Evolutionary conservation across 2,797 vertebrate genomes (phyloP).

Genomic region (Zalophus californianus): DNA sequence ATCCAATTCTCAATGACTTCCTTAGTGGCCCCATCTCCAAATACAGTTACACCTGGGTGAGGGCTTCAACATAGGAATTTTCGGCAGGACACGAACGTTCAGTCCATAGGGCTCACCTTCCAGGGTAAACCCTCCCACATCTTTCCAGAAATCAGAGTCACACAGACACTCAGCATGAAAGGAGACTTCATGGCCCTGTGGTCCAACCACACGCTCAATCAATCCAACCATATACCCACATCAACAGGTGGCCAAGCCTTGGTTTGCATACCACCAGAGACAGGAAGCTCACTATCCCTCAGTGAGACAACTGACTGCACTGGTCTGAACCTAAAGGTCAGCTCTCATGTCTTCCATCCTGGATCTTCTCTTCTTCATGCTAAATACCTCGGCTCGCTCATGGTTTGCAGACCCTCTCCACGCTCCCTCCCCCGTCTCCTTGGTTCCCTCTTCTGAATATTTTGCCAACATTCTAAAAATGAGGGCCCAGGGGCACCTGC

Average conservation of each 20-base stretch:
- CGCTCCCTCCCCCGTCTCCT: not conserved
- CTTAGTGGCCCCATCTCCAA: not conserved
- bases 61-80: no score
- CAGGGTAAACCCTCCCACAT: not conserved
- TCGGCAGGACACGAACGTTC: not conserved
- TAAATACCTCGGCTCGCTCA: not conserved
- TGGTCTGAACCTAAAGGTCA: not conserved
- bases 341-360: not conserved
- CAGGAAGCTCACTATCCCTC: not conserved
- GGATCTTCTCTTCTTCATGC: not conserved
- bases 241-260: not conserved
- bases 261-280: not conserved
- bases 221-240: not conserved
- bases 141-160: not conserved
- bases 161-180: not conserved
- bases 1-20: not conserved
- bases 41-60: not conserved
- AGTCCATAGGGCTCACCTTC: not conserved
- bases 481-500: not conserved
- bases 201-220: slow-evolving; percentile 8
- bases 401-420: not conserved
- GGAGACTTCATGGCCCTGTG: not conserved
- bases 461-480: not conserved
- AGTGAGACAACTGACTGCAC: not conserved
- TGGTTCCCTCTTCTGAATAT: not conserved